phyloP scores from a whole-genome alignment of 2,797 vertebrate species.

The Luscinia megarhynchos region DNA sequence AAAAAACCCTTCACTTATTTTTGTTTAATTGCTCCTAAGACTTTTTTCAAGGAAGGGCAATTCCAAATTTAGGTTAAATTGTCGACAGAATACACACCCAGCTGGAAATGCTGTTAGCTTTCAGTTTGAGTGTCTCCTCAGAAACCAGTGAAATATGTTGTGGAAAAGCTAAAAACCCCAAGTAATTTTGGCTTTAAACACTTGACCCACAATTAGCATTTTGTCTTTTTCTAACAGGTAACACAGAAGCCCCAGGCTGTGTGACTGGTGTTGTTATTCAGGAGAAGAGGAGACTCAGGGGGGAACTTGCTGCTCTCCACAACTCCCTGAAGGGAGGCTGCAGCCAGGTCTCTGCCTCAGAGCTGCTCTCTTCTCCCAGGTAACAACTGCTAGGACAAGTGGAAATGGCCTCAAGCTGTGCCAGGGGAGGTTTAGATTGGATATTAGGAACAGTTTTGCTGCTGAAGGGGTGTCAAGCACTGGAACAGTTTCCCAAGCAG shows the following conservation, averaged over 20 bases:
- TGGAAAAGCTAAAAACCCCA: not conserved
- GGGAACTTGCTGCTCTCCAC: not conserved
- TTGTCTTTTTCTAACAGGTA: not conserved
- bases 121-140: not conserved
- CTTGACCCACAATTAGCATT: not conserved
- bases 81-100: not conserved
- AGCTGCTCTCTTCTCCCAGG: not conserved
- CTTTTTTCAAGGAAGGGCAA: not conserved
- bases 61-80: not conserved
- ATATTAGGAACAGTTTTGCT: too few relatives aligned
- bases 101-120: not conserved
- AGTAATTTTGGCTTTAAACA: not conserved
- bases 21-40: not conserved
- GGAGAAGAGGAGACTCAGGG: not conserved
- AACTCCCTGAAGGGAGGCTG: not conserved
- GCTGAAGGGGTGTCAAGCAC: not conserved
- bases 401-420: not conserved
- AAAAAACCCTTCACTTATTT: not conserved
- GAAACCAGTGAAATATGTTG: not conserved
- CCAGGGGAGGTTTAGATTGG: not conserved
- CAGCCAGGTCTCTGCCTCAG: too few relatives aligned
- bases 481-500: not conserved
- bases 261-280: fast-evolving
- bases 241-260: fast-evolving
- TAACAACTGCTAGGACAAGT: not conserved